phyloP scores from a whole-genome alignment of 2,113 vertebrate genomes.

The Macaca nemestrina region DNA sequence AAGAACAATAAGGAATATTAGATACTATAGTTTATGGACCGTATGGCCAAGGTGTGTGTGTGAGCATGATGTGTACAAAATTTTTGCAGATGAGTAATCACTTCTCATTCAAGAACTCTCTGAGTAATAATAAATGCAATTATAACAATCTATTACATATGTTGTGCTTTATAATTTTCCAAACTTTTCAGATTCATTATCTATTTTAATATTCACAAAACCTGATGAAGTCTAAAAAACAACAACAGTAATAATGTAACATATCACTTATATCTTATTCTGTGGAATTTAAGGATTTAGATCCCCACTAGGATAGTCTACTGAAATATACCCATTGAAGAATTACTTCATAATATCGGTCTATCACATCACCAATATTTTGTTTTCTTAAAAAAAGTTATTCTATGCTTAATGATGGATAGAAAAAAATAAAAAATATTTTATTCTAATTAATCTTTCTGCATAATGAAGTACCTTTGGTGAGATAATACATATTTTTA shows the following conservation, averaged over 20 bases:
- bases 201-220: conserved; percentile 35
- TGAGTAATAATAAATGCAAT: neutral
- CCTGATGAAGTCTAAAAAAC: neutral
- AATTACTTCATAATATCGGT: neutral
- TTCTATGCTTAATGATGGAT: no score
- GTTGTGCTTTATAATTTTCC: conserved; percentile 27
- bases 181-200: conserved; percentile 9
- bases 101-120: neutral
- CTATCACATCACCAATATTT: neutral
- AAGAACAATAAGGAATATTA: neutral
- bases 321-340: neutral
- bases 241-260: neutral
- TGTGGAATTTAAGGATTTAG: conserved; percentile 19
- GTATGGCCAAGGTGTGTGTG: neutral
- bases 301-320: neutral
- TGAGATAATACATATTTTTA: conserved; percentile 24
- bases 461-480: neutral
- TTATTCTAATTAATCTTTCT: conserved; percentile 36
- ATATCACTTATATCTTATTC: neutral
- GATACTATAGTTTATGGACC: neutral
- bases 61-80: conserved; percentile 1
- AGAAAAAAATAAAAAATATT: neutral
- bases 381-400: neutral
- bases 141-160: conserved; percentile 4
- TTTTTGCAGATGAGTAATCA: neutral